Percentiles rank a stretch among this genome's conserved stretches.
Conservation (phyloP, 2,888 invertebrate species). For the Parascotia fuliginaria region DNA sequence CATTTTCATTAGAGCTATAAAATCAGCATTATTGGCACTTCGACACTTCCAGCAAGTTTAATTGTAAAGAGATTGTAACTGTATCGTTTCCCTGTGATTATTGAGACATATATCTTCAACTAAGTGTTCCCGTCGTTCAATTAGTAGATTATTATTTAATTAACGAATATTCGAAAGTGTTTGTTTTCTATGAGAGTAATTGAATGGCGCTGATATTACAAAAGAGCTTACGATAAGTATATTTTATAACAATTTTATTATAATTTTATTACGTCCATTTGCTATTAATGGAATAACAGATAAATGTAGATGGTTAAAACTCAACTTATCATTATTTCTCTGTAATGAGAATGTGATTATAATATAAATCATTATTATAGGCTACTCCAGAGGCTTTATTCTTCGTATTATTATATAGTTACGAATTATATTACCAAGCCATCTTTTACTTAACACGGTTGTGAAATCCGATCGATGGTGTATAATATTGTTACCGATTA, state of each 20-base stretch:
- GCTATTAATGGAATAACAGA: too few relatives aligned
- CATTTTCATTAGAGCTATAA: too few relatives aligned
- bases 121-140: background rate
- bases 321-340: background rate
- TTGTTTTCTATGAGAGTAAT: background rate
- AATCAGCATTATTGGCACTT: too few relatives aligned
- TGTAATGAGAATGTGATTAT: too few relatives aligned
- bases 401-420: too few relatives aligned
- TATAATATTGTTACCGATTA: too few relatives aligned
- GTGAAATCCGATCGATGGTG: too few relatives aligned
- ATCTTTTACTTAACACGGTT: too few relatives aligned
- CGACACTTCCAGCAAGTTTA: background rate
- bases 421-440: too few relatives aligned
- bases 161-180: background rate
- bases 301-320: background rate
- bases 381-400: too few relatives aligned
- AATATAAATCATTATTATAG: too few relatives aligned
- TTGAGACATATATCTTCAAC: background rate
- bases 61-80: background rate
- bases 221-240: background rate
- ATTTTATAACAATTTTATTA: background rate
- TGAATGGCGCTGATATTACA: background rate
- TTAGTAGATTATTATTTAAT: conserved; percentile 1
- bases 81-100: background rate
- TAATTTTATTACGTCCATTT: background rate